Base-by-base conservation (phyloP, 2,113 vertebrate species). In the Orientallactaga bullata region DNA sequence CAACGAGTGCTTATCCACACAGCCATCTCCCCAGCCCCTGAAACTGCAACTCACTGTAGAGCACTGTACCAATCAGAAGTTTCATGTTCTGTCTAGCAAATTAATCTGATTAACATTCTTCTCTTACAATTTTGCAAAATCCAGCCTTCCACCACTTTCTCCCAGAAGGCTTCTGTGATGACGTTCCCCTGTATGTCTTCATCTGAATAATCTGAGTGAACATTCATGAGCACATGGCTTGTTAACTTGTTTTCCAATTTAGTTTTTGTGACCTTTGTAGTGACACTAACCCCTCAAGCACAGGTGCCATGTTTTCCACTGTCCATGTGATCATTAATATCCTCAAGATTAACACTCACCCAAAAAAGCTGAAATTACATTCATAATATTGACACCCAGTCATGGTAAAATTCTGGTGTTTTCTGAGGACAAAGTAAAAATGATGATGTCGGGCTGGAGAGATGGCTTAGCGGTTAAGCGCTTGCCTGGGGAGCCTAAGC, bases 161-260 rank as follows among this genome's bases (percentile, higher is more conserved):
- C 61, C 51, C 17, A 23, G 71, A 69, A 84, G 71, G 21, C 30
- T 78, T 26, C 72, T 72, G 85, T 66, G 63, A 93, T 81, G 28
- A 84, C 21, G 1, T 91, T 35, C n/a, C 89, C 26, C n/a, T 17
- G 76, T 89, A 42, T 65, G 39, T 85, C 26, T 84, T 69, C 15
- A 61, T 71, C 47, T 85, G 60, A 51, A 23, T 71, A 51, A 61
- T 65, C 65, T 94, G 69, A 84, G 72, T 39, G 32, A 87, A 51
- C 11, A 73, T 65, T 71, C 18, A 21, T 39, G 37, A 26, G 23
- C 32, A 65, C 51, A 7, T 26, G 85, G 55, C 35, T 79, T 88
- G 32, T 51, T 85, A 72, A 88, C 16, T 74, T 87, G 37, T 60
- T 88, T 92, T 87, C 74, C 61, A 47, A 66, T 60, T 92, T 5